Evolutionary conservation across 2,113 vertebrate genomes (phyloP), one percentile per base, ranked within the genome.

Genomic region (Caretta caretta): DNA sequence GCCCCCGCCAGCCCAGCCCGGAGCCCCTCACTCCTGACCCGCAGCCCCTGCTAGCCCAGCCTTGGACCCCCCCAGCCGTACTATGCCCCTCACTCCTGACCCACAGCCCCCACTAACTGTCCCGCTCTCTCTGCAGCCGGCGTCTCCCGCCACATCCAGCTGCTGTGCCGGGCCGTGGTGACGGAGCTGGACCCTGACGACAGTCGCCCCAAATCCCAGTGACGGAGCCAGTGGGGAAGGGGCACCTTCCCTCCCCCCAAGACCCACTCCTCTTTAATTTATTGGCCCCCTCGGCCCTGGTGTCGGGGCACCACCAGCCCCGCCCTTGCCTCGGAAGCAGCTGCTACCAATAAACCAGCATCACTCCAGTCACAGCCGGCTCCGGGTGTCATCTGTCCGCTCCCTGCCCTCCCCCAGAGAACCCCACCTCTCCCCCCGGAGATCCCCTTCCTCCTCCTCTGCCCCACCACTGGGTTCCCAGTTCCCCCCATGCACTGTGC

Each of bases 111-210:
- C 16, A 11, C n/a, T 46, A 7, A 80, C 59, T 16, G 1, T 25
- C 1, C 46, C 19, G 6, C 94, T 29, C 31, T 84, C 88, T 86
- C 84, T 93, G 54, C 54, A 98, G 98, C 97, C 19, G 91, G 88
- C 0, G 19, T 91, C 27, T 98, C 97, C 2, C 13, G 97, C 46
- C 86, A 99, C 59, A 98, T 99, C 92, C 99, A 99, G 97, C 97
- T 99, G 82, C 95, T 99, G 53, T 99, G 99, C 96, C 98, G 86
- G 96, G 99, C 98, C 3, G 99, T 99, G 54, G 90, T 99, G 96
- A 98, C 99, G 1, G 99, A 99, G 97, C 98, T 99, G 99, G 99
- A 99, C 94, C 80, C 83, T 2, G 96, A 56, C 22, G n/a, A 20
- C 1, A 50, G 35, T 13, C n/a, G 72, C 48, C 72, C 89, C 56